Percentiles rank a stretch among this genome's conserved stretches.
Evolutionary conservation across 2,888 invertebrate genomes (phyloP).

Genomic region (Neocrepidodera transversa): DNA sequence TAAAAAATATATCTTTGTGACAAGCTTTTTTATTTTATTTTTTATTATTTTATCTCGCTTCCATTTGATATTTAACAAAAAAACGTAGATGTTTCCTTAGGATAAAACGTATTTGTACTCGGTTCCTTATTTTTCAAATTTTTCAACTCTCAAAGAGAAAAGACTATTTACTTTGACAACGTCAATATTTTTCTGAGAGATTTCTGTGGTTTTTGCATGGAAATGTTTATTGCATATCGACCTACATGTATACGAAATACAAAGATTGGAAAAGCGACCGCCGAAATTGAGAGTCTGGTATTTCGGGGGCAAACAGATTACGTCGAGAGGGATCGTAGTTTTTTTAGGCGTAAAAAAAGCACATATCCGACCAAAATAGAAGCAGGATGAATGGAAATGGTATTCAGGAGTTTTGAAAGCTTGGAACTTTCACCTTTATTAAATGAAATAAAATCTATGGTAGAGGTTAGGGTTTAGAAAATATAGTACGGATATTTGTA

Average conservation of each 20-base stretch:
- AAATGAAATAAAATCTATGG: slow-evolving; percentile 10
- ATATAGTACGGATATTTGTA: no score
- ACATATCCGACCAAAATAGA: slow-evolving; percentile 15
- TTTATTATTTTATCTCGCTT: no score
- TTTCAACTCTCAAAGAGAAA: slow-evolving; percentile 19
- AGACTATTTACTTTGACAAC: slow-evolving; percentile 31
- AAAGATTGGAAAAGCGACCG: slow-evolving; percentile 17
- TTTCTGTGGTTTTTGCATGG: slow-evolving; percentile 27
- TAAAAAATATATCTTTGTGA: no score
- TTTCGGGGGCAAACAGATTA: slow-evolving; percentile 24
- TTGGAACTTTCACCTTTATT: slow-evolving; percentile 19
- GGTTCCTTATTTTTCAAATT: slow-evolving; percentile 8
- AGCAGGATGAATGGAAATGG: slow-evolving; percentile 15
- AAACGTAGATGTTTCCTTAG: slow-evolving; percentile 16
- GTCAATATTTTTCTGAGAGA: slow-evolving; percentile 30
- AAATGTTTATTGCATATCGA: slow-evolving; percentile 29
- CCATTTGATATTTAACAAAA: slow-evolving; percentile 1
- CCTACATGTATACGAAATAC: slow-evolving; percentile 24
- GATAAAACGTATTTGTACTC: slow-evolving; percentile 10
- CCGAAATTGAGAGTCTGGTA: slow-evolving; percentile 13
- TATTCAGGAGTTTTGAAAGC: slow-evolving; percentile 9
- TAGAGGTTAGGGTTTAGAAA: no score
- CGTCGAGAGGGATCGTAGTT: slow-evolving; percentile 14
- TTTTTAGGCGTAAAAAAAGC: slow-evolving; percentile 18
- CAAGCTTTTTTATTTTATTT: no score